Percentiles rank a stretch among this genome's conserved stretches.
These are phyloP conservation scores for Eupithecia exiguata DNA, from an alignment of 2,888 invertebrate genomes.

Conservation along the genomic window DNA sequence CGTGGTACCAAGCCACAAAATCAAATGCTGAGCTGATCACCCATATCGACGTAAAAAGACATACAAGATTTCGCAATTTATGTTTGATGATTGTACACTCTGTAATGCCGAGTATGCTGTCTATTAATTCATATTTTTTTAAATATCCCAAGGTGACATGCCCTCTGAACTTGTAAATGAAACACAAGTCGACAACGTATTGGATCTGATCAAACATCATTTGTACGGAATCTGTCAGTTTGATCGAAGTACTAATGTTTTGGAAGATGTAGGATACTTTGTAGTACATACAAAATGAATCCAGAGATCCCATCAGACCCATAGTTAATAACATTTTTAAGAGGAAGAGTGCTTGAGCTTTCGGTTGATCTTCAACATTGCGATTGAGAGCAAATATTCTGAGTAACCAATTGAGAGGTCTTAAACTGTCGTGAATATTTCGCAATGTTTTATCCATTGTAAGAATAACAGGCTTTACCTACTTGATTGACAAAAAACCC, in stretches of 20 bases:
- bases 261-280: slow-evolving; percentile 56
- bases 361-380: slow-evolving; percentile 36
- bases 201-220: slow-evolving; percentile 62
- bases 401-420: slow-evolving; percentile 54
- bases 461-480: not conserved
- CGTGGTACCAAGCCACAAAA: slow-evolving; percentile 58
- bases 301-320: slow-evolving; percentile 50
- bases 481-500: not conserved
- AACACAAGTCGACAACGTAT: slow-evolving; percentile 64
- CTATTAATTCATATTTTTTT: slow-evolving; percentile 62
- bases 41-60: slow-evolving; percentile 57
- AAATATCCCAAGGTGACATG: slow-evolving; percentile 60
- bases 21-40: slow-evolving; percentile 54
- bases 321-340: slow-evolving; percentile 26
- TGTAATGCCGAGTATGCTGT: slow-evolving; percentile 55
- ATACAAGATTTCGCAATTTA: slow-evolving; percentile 52
- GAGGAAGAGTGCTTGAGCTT: slow-evolving; percentile 22
- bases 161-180: slow-evolving; percentile 63
- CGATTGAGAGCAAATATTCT: slow-evolving; percentile 60
- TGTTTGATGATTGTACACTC: slow-evolving; percentile 51
- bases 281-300: slow-evolving; percentile 54
- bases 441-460: slow-evolving; percentile 20
- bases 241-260: slow-evolving; percentile 55
- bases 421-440: slow-evolving; percentile 48
- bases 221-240: slow-evolving; percentile 63